These are phyloP conservation scores for Philypnodon macrostomus DNA, from an alignment of 2,797 vertebrate genomes.

Conservation along the genomic window DNA sequence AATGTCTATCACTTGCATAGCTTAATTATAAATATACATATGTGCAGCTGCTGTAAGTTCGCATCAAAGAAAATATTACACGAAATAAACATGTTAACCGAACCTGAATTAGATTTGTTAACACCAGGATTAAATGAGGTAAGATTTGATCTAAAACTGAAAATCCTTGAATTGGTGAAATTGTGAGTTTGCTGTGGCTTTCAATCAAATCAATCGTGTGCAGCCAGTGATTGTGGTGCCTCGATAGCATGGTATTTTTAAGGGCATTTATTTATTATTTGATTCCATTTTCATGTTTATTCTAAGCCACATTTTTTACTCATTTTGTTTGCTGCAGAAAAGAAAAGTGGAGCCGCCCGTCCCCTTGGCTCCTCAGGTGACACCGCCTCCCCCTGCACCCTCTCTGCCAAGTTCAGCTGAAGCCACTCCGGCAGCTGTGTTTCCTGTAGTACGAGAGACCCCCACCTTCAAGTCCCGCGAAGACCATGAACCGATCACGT, in stretches of 20 bases:
- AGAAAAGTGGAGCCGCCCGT: slow-evolving; percentile 88
- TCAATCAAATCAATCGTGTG: slow-evolving; percentile 21
- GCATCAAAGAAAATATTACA: no score
- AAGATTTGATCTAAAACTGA: slow-evolving; percentile 19
- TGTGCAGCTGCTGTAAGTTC: slow-evolving; percentile 14
- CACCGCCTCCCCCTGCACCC: slow-evolving; percentile 83
- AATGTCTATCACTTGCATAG: no score
- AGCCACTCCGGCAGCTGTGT: slow-evolving; percentile 85
- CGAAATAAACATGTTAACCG: no score
- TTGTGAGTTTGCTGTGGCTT: slow-evolving; percentile 27
- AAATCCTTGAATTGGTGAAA: slow-evolving; percentile 6
- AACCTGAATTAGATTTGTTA: no score
- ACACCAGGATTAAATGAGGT: slow-evolving; percentile 49
- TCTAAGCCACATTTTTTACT: slow-evolving; percentile 23
- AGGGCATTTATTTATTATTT: slow-evolving; percentile 10
- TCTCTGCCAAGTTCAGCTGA: slow-evolving; percentile 82
- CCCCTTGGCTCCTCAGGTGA: slow-evolving; percentile 76
- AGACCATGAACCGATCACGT: slow-evolving; percentile 76
- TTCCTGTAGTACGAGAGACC: slow-evolving; percentile 79
- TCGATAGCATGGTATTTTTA: no score
- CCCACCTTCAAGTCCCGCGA: slow-evolving; percentile 76
- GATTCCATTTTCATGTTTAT: background rate
- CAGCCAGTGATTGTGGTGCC: slow-evolving; percentile 16
- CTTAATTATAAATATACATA: background rate
- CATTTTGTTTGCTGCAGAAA: slow-evolving; percentile 78